Conservation (phyloP, 2,113 vertebrate genomes). For the Acinonyx jubatus region DNA sequence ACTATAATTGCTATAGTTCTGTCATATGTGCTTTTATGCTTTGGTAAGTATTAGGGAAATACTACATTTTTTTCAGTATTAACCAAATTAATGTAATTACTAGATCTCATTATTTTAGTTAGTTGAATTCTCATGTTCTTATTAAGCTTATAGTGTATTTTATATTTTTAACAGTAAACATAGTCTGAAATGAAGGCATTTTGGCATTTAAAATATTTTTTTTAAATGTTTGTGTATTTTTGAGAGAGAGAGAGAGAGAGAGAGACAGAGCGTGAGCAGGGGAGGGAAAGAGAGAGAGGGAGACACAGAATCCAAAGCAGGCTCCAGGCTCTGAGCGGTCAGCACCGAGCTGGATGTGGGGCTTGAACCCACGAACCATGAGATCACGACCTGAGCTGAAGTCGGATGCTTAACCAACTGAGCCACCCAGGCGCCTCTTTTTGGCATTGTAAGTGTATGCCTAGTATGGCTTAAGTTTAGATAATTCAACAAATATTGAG, state of each 20-base stretch:
- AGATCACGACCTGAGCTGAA: too few relatives aligned
- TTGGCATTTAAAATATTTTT: background rate
- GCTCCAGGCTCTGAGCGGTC: too few relatives aligned
- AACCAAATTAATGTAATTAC: background rate
- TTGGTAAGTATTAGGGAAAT: conserved; percentile 45
- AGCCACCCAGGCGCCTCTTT: too few relatives aligned
- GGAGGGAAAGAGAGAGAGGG: too few relatives aligned
- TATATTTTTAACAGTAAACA: background rate
- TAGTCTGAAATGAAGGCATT: conserved; percentile 28
- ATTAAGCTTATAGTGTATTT: background rate
- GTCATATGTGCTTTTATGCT: background rate
- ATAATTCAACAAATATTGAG: background rate
- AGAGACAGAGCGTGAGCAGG: too few relatives aligned
- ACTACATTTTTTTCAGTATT: background rate
- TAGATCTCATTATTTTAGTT: background rate
- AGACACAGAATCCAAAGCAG: too few relatives aligned
- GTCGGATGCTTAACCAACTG: too few relatives aligned
- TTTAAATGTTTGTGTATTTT: too few relatives aligned
- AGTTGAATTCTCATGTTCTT: background rate
- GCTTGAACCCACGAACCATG: too few relatives aligned
- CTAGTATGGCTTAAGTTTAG: background rate
- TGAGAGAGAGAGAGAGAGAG: too few relatives aligned
- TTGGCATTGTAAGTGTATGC: background rate
- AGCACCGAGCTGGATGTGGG: too few relatives aligned
- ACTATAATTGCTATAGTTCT: conserved; percentile 19